These are phyloP conservation scores for Polypedilum pembai DNA, from an alignment of 1,140 invertebrate species.

Conservation along the genomic window DNA sequence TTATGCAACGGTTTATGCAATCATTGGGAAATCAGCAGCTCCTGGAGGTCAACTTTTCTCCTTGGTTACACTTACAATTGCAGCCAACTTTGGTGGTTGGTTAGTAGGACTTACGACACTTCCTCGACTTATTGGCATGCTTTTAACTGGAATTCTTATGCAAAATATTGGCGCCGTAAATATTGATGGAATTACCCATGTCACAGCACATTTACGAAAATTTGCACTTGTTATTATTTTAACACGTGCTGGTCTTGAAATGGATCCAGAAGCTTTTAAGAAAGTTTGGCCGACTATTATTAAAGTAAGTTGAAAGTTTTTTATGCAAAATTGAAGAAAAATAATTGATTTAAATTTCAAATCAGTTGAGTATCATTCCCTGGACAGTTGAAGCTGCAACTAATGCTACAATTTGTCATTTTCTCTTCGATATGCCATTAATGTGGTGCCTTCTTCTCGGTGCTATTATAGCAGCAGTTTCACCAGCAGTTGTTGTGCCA, in stretches of 20 bases:
- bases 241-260: slow-evolving; percentile 83
- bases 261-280: slow-evolving; percentile 77
- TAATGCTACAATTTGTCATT: slow-evolving; percentile 60
- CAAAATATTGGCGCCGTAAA: slow-evolving; percentile 65
- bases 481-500: slow-evolving; percentile 91
- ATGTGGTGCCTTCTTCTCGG: slow-evolving; percentile 81
- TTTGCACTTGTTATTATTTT: slow-evolving; percentile 87
- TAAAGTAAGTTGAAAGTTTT: slow-evolving; percentile 42
- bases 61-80: slow-evolving; percentile 63
- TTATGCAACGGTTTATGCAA: slow-evolving; percentile 65
- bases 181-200: slow-evolving; percentile 55
- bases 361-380: slow-evolving; percentile 65
- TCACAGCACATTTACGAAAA: slow-evolving; percentile 65
- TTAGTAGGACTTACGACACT: slow-evolving; percentile 66
- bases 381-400: slow-evolving; percentile 73
- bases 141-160: slow-evolving; percentile 65
- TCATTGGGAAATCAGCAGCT: slow-evolving; percentile 66
- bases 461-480: slow-evolving; percentile 82
- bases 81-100: slow-evolving; percentile 74
- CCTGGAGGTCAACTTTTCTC: slow-evolving; percentile 72
- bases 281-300: slow-evolving; percentile 69
- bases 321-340: no score
- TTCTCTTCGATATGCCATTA: slow-evolving; percentile 76
- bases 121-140: slow-evolving; percentile 80
- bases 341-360: no score